A percentile compares a stretch with the other conserved stretches of the same genome.
phyloP scores from a whole-genome alignment of 2,888 invertebrate species.

The Pollenia angustigena region DNA sequence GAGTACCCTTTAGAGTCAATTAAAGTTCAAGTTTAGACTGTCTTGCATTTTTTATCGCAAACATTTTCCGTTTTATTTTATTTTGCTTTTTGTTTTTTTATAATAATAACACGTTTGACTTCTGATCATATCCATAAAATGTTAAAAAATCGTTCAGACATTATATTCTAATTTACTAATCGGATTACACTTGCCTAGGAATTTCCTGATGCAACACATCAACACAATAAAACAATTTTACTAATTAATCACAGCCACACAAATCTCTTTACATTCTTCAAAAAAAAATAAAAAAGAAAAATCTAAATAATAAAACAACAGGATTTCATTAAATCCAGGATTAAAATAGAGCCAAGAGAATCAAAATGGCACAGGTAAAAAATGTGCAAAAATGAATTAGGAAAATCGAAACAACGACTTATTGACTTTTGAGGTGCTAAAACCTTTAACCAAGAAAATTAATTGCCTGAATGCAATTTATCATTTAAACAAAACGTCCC shows the following conservation, averaged over 20 bases:
- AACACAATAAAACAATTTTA: constrained; percentile 64
- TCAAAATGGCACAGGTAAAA: constrained; percentile 52
- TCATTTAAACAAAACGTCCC: constrained; percentile 53
- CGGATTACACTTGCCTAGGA: constrained; percentile 69
- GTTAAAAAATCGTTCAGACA: not conserved
- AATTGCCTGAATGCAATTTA: constrained; percentile 71
- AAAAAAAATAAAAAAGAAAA: no score
- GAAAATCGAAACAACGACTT: constrained; percentile 54
- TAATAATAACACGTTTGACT: not conserved
- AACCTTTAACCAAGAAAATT: constrained; percentile 68
- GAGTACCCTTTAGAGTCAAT: no score
- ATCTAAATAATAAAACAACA: constrained; percentile 66
- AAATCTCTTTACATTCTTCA: constrained; percentile 28
- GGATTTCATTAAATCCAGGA: constrained; percentile 57
- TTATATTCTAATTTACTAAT: constrained; percentile 59
- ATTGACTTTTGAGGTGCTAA: constrained; percentile 71
- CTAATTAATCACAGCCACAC: constrained; percentile 69
- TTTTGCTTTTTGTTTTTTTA: no score
- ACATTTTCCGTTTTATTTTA: no score
- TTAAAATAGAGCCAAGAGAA: constrained; percentile 42
- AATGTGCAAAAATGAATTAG: constrained; percentile 40
- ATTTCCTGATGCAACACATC: constrained; percentile 42
- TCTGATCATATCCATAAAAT: not conserved
- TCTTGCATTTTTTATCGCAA: no score
- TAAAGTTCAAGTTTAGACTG: no score